Base-by-base conservation (phyloP, 2,113 vertebrate species). In the Nesogale talazaci region DNA sequence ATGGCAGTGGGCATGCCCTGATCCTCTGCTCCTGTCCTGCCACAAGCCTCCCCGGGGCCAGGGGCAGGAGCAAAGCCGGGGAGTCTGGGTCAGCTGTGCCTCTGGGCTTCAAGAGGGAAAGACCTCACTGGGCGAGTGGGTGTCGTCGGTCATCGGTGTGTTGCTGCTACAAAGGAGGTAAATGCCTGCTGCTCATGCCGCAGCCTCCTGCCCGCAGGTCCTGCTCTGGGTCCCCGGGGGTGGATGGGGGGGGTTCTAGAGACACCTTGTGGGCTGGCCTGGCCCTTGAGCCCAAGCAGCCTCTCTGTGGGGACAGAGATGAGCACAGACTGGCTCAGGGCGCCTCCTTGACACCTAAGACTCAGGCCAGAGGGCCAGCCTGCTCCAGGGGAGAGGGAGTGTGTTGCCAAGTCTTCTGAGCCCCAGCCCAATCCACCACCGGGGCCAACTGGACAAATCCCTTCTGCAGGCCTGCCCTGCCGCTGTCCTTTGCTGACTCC, bases 331-430 rank as follows among this genome's bases (percentile, higher is more conserved):
- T 3, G 11, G 70, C 34, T 61, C 3, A 61, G 59, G 23, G 7
- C 8, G 46, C 46, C 46, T 12, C 46, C 46, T 52, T 52, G 46
- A 52, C 10, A 52, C 46, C 46, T 52, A 12, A 52, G 46, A 52
- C 46, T 52, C 23, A 25, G 59, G 22, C 20, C 59, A 8, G 2
- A 89, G 65, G 86, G 94, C 89, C 88, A 85, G 92, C 95, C 93
- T 93, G 82, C 92, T 90, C 89, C 92, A 65, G 95, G 94, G 94
- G 95, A 86, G 88, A 83, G 87, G 70, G 83, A 84, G 90, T 92
- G 86, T 83, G 90, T 79, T 94, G 92, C 40, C 5, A 0, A 34
- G 83, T 9, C 1, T 11, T 3, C 3, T 46, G 27, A 4, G 0
- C 1, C 15, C 17, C 2, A 36, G 31, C 9, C 5, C 29, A 19